These are phyloP conservation scores for Vimba vimba DNA, from an alignment of 2,113 vertebrate genomes.

Conservation along the genomic window DNA sequence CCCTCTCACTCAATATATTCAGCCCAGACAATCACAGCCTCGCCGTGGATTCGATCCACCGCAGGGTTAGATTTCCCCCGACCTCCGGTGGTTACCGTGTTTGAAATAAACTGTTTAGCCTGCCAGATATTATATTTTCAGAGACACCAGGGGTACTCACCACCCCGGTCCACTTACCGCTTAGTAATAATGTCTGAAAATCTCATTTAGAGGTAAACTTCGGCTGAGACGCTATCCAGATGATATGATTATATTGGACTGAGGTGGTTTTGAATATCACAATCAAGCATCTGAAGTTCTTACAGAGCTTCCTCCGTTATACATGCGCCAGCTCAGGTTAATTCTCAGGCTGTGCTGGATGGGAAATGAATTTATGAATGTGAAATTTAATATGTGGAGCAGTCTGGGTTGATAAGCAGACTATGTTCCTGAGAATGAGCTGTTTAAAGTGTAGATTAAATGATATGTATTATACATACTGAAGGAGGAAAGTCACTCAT, in stretches of 20 bases:
- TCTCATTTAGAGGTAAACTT: constrained; percentile 54
- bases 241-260: constrained; percentile 54
- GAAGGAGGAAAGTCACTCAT: neutral
- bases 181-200: constrained; percentile 51
- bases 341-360: constrained; percentile 10
- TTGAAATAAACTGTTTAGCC: constrained; percentile 59
- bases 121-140: constrained; percentile 62
- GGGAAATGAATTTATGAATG: constrained; percentile 31
- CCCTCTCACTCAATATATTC: constrained; percentile 51
- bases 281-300: constrained; percentile 35
- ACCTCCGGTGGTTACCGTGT: constrained; percentile 64
- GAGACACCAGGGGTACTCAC: constrained; percentile 52
- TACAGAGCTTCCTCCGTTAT: constrained; percentile 18
- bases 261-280: constrained; percentile 49
- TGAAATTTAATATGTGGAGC: constrained; percentile 40
- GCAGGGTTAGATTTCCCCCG: constrained; percentile 49
- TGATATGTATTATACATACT: constrained; percentile 20
- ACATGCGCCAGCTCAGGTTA: neutral
- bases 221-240: constrained; percentile 48
- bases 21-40: constrained; percentile 55
- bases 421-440: constrained; percentile 1
- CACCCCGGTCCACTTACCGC: constrained; percentile 49
- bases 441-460: constrained; percentile 40
- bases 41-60: constrained; percentile 51
- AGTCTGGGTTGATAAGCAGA: constrained; percentile 19